A percentile compares a stretch with the other conserved stretches of the same genome.
These are phyloP conservation scores for Sialia sialis DNA, from an alignment of 2,113 vertebrate species.

Conservation along the genomic window DNA sequence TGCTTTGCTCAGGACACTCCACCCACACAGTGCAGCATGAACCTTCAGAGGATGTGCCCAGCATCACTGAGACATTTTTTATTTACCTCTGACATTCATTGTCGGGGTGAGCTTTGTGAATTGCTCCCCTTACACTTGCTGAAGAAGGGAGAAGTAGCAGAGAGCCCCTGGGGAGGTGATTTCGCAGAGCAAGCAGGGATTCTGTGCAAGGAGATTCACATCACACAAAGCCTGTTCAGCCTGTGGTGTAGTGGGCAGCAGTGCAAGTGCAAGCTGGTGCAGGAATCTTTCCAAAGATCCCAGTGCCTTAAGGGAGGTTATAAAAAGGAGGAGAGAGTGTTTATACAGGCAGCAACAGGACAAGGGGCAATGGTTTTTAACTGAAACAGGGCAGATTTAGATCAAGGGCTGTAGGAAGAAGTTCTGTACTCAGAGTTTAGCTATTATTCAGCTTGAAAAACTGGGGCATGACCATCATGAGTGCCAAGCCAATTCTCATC, in stretches of 20 bases:
- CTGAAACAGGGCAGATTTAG: not conserved
- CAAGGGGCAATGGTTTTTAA: not conserved
- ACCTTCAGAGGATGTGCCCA: not conserved
- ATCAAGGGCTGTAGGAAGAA: not conserved
- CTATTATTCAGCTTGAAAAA: not conserved
- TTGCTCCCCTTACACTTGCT: not conserved
- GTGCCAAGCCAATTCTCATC: not conserved
- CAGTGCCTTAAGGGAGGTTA: not conserved
- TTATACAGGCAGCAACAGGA: not conserved
- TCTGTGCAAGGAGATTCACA: not conserved
- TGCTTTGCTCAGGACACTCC: not conserved
- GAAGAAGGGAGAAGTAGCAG: not conserved
- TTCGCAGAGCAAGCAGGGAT: not conserved
- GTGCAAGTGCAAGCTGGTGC: not conserved
- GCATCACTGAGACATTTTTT: accelerated
- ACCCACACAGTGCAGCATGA: not conserved
- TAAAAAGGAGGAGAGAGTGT: not conserved
- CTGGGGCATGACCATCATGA: not conserved
- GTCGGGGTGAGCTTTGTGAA: not conserved
- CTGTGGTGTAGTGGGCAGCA: not conserved
- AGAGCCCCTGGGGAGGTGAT: not conserved
- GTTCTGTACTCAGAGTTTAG: not conserved
- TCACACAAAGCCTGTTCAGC: not conserved
- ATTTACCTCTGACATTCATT: not conserved
- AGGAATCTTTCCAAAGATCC: not conserved